phyloP scores from a whole-genome alignment of 2,888 invertebrate species.

The Mesorhabditis spiculigera region DNA sequence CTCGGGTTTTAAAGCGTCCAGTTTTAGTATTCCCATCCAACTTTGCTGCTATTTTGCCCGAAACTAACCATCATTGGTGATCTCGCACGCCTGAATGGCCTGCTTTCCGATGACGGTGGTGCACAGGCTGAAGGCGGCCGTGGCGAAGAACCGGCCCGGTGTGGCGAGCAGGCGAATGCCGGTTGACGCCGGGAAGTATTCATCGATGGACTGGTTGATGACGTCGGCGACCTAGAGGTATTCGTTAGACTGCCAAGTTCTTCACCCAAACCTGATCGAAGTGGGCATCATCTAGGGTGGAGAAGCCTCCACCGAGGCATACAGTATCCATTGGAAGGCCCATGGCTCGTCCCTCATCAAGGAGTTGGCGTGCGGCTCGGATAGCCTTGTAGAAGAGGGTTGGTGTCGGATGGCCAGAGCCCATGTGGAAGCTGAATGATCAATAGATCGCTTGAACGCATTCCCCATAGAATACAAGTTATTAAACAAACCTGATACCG shows the following conservation, averaged over 20 bases:
- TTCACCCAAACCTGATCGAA: background rate
- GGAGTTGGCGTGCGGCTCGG: background rate
- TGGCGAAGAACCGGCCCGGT: slow-evolving; percentile 91
- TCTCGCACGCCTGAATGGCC: slow-evolving; percentile 59
- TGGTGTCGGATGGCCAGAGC: background rate
- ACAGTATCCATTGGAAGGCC: slow-evolving; percentile 63
- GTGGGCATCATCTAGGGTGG: slow-evolving; percentile 65
- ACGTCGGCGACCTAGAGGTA: slow-evolving; percentile 71
- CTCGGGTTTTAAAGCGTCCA: background rate
- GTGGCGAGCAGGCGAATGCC: slow-evolving; percentile 77
- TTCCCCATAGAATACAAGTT: too few relatives aligned
- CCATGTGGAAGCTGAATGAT: background rate
- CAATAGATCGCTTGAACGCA: slow-evolving; percentile 43
- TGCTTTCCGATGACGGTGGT: slow-evolving; percentile 82
- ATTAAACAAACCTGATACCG: slow-evolving; percentile 60
- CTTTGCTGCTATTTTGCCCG: background rate
- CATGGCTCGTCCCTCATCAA: background rate
- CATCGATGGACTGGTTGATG: slow-evolving; percentile 76
- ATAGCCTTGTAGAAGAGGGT: background rate
- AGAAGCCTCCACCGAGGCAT: slow-evolving; percentile 84
- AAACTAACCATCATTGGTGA: slow-evolving; percentile 44
- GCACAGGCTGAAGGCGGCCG: slow-evolving; percentile 87
- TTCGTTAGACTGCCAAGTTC: background rate
- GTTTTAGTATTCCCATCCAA: background rate
- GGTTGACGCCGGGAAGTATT: slow-evolving; percentile 71